These are phyloP conservation scores for Camponotus vicinus DNA, from an alignment of 1,140 invertebrate genomes.

Conservation along the genomic window DNA sequence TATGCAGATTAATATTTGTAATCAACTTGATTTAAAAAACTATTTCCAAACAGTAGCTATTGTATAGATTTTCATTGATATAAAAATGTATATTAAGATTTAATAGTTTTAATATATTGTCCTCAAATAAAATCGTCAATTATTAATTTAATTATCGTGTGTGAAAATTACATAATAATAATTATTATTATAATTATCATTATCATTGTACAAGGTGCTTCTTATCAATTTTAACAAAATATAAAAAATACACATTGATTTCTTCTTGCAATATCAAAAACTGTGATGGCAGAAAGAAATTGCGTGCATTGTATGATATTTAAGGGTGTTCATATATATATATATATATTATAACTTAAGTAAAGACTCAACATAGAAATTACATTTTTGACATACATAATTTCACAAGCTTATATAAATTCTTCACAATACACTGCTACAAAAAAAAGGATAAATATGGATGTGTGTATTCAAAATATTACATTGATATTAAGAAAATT, in stretches of 20 bases:
- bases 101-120: slow-evolving; percentile 3
- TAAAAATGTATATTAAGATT: slow-evolving; percentile 6
- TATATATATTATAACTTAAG: slow-evolving; percentile 14
- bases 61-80: slow-evolving; percentile 23
- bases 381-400: slow-evolving; percentile 44
- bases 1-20: slow-evolving; percentile 18
- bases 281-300: slow-evolving; percentile 38
- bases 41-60: slow-evolving; percentile 6
- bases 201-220: not conserved
- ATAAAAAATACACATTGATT: slow-evolving; percentile 1
- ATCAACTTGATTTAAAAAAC: slow-evolving; percentile 10
- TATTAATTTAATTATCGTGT: not conserved
- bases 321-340: slow-evolving; percentile 11
- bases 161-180: not conserved
- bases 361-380: slow-evolving; percentile 36
- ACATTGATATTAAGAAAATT: slow-evolving; percentile 38
- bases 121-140: slow-evolving; percentile 27
- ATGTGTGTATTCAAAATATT: not conserved
- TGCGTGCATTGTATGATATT: slow-evolving; percentile 12
- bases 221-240: slow-evolving; percentile 11
- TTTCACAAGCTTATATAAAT: slow-evolving; percentile 37
- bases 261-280: slow-evolving; percentile 45
- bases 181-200: not conserved
- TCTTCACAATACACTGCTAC: not conserved
- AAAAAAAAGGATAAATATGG: slow-evolving; percentile 15